Evolutionary conservation across 2,113 vertebrate genomes (phyloP).

Genomic region (Haemorhous mexicanus): DNA sequence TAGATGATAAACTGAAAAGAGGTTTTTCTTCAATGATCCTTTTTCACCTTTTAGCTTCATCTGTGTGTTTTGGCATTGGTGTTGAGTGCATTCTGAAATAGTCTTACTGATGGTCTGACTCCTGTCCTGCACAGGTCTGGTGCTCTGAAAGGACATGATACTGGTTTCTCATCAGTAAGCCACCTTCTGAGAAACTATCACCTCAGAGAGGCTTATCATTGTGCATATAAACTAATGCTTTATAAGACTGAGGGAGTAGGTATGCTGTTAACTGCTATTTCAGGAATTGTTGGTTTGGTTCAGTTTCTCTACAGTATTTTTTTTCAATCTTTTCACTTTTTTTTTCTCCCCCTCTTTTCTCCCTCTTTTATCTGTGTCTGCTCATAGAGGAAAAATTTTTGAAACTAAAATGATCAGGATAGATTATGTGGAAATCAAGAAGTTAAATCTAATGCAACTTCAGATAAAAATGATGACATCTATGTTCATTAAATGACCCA

Average conservation of each 20-base stretch:
- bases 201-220: neutral
- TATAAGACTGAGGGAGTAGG: neutral
- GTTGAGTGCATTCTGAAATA: neutral
- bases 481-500: conserved; percentile 36
- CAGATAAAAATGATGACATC: neutral
- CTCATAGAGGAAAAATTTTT: neutral
- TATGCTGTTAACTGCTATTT: neutral
- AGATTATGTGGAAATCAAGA: neutral
- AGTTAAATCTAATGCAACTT: neutral
- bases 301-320: neutral
- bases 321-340: neutral
- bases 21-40: neutral
- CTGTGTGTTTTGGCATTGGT: neutral
- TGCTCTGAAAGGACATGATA: neutral
- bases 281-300: neutral
- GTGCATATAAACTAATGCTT: neutral
- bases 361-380: neutral
- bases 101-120: neutral
- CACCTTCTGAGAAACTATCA: neutral
- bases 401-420: neutral
- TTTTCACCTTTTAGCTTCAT: neutral
- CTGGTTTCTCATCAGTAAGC: neutral
- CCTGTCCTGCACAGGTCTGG: neutral
- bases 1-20: neutral
- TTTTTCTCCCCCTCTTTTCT: neutral